Percentiles rank a stretch among this genome's conserved stretches.
These are phyloP conservation scores for Anomalospiza imberbis DNA, from an alignment of 2,797 vertebrate species.

Conservation along the genomic window DNA sequence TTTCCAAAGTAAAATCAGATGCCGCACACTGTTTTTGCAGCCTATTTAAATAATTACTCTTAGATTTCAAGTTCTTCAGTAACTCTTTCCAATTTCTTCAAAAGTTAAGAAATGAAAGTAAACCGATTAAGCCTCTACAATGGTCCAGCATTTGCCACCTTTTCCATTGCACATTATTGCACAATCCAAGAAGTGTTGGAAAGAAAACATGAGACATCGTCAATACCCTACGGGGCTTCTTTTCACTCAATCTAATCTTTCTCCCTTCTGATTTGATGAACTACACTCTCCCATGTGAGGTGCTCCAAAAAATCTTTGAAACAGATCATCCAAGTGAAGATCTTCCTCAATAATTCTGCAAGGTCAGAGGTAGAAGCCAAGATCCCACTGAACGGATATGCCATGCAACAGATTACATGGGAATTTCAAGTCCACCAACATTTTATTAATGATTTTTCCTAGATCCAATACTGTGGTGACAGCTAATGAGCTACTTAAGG, in stretches of 20 bases:
- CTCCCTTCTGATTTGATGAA: neutral
- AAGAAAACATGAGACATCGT: neutral
- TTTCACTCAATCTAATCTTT: neutral
- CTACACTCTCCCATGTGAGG: neutral
- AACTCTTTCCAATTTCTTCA: neutral
- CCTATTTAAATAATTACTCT: neutral
- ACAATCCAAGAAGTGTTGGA: neutral
- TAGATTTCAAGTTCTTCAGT: neutral
- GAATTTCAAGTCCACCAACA: neutral
- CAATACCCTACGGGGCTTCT: neutral
- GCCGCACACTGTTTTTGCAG: neutral
- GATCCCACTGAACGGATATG: neutral
- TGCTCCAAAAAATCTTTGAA: neutral
- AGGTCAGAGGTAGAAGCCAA: neutral
- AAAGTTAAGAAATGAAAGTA: neutral
- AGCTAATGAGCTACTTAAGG: neutral
- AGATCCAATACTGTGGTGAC: neutral
- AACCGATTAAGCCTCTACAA: neutral
- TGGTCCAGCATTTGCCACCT: neutral
- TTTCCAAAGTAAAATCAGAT: neutral
- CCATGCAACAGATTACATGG: neutral
- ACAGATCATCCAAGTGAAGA: neutral
- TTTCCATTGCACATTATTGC: neutral
- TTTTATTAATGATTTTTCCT: neutral
- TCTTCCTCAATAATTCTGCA: neutral